Percentiles rank a stretch among this genome's conserved stretches.
phyloP scores from a whole-genome alignment of 1,140 invertebrate genomes.

The Caerostris extrusa region DNA sequence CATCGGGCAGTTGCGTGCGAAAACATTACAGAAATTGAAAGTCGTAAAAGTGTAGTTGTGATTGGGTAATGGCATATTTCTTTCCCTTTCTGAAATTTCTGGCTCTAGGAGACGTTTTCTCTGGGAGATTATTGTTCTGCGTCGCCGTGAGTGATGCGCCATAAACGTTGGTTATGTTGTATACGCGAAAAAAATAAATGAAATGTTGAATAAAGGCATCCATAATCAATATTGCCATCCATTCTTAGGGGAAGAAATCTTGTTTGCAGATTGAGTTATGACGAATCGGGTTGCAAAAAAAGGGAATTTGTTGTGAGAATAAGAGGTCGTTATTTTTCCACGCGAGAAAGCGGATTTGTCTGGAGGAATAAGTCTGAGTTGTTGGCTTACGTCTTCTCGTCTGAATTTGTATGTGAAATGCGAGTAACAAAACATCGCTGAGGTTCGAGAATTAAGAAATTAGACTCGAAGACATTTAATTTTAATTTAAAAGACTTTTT shows the following conservation, averaged over 20 bases:
- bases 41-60: conserved; percentile 58
- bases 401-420: too few relatives aligned
- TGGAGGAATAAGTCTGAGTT: too few relatives aligned
- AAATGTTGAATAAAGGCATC: conserved; percentile 30
- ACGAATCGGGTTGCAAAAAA: background rate
- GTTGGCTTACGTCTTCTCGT: too few relatives aligned
- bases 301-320: background rate
- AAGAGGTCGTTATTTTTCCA: background rate
- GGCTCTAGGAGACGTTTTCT: background rate
- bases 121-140: conserved; percentile 31
- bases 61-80: conserved; percentile 51
- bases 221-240: background rate
- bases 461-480: too few relatives aligned
- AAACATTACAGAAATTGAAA: conserved; percentile 66
- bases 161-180: conserved; percentile 32
- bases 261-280: background rate
- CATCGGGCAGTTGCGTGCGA: conserved; percentile 37
- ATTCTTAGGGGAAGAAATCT: background rate
- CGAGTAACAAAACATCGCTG: too few relatives aligned
- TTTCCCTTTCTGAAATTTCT: conserved; percentile 51
- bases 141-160: conserved; percentile 24
- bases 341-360: background rate
- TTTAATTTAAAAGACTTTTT: too few relatives aligned
- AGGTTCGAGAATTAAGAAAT: too few relatives aligned
- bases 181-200: conserved; percentile 31